Base-by-base conservation (phyloP, 2,888 invertebrate species). In the Axea sp. region DNA sequence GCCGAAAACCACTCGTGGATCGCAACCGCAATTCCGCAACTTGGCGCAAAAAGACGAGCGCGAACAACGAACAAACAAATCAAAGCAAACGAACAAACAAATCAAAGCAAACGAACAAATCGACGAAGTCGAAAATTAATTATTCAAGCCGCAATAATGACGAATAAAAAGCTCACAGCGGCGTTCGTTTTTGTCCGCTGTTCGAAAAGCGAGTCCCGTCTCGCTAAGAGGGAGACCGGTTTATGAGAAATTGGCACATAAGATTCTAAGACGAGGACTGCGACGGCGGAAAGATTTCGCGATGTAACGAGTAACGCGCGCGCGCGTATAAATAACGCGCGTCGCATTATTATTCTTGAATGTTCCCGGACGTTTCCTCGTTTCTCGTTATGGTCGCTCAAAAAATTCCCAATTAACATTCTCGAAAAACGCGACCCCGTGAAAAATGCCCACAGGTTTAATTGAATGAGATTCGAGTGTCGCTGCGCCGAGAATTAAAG, bases 171-270 rank as follows among this genome's bases (percentile, higher is more conserved):
- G 49, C 24, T 35, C 22, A 31, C 6, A 28, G 47, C 59, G 31
- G 33, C 31, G 57, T 37, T 49, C 28, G 51, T 59, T 65, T 65
- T 65, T 73, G 59, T 67, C 31, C 47, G 33, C 12, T 35, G 73
- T 43, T 51, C 43, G 11, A 65, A 65, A 59, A 65, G 59, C 64
- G 49, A 59, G 57, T 65, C 57, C 72, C 59, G 49, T 62, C 71
- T 49, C 31, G 51, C 49, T 31, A 30, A 47, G 51, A 51, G 59
- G 31, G 45, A 73, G 65, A 73, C 73, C 73, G 67, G 73, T 73
- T 73, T 73, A 73, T 73, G 67, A 73, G 73, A 73, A 73, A 73
- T 73, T 67, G 73, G 73, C 73, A 67, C 73, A 62, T 73, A 73
- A 73, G 73, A 67, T 73, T 73, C 73, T 73, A 73, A 73, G 73